These are phyloP conservation scores for Henicopernis longicauda DNA, from an alignment of 2,113 vertebrate species.

Conservation along the genomic window DNA sequence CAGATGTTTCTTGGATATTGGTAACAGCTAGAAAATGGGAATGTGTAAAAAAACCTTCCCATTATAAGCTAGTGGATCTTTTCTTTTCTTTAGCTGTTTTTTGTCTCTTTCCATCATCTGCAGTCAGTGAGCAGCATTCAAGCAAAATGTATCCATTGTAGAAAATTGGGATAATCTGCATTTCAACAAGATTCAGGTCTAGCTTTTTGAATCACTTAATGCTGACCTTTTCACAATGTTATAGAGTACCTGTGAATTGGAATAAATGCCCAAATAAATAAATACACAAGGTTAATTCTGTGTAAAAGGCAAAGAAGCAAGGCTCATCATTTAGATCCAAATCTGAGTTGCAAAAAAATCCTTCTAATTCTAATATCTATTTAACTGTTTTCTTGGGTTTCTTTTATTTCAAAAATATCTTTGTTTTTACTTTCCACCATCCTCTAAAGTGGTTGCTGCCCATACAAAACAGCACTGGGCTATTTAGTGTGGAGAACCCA, in stretches of 20 bases:
- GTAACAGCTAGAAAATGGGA: not conserved
- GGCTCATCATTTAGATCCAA: not conserved
- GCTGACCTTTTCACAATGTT: not conserved
- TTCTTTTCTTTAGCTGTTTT: not conserved
- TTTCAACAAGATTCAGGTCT: not conserved
- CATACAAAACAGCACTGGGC: not conserved
- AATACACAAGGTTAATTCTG: not conserved
- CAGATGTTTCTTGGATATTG: not conserved
- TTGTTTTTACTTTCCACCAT: not conserved
- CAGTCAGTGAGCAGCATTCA: not conserved
- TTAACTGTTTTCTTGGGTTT: not conserved
- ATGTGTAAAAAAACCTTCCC: not conserved
- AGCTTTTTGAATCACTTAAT: not conserved
- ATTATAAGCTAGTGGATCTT: not conserved
- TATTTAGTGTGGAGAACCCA: not conserved
- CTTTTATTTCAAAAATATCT: not conserved
- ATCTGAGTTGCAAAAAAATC: not conserved
- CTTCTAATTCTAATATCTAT: not conserved
- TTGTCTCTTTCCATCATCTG: not conserved
- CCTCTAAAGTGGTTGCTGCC: not conserved
- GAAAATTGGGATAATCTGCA: not conserved
- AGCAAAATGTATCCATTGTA: not conserved
- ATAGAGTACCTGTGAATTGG: not conserved
- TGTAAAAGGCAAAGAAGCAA: not conserved
- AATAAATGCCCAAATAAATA: not conserved